Evolutionary conservation across 2,888 invertebrate genomes (phyloP).

Genomic region (Drosophila demipolita): DNA sequence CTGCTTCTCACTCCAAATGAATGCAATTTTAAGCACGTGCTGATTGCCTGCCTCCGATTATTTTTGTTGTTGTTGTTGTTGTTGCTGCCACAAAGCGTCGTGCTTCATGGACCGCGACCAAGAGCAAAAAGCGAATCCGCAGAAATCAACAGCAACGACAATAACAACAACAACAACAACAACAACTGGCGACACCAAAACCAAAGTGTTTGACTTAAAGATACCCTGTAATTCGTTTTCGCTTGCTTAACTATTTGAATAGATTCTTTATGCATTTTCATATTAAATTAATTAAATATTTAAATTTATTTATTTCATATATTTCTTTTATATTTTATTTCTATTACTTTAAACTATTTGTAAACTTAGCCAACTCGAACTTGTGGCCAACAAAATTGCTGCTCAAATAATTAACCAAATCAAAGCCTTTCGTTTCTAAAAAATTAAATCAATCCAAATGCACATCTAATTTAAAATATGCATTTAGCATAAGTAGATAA

Average conservation of each 20-base stretch:
- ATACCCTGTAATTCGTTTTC: constrained; percentile 10
- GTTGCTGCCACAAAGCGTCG: constrained; percentile 45
- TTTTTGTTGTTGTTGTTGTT: constrained; percentile 7
- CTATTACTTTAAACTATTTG: not conserved
- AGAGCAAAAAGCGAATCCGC: constrained; percentile 47
- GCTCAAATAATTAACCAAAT: not conserved
- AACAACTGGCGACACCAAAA: not conserved
- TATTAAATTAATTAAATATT: too few species aligned
- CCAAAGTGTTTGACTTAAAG: not conserved
- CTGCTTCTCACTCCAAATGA: constrained; percentile 39
- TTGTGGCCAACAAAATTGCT: not conserved
- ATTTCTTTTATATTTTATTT: not conserved
- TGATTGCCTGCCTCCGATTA: constrained; percentile 31
- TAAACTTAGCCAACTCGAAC: not conserved
- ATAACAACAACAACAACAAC: not conserved
- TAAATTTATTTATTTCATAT: not conserved
- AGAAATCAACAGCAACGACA: constrained; percentile 12
- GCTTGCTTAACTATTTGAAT: not conserved
- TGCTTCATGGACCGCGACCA: constrained; percentile 70
- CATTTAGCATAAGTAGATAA: too few species aligned
- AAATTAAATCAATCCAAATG: too few species aligned
- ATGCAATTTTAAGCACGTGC: constrained; percentile 77
- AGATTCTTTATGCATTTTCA: not conserved
- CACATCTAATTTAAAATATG: too few species aligned
- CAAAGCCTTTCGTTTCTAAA: not conserved